Evolutionary conservation across 2,888 invertebrate species (phyloP).

Genomic region (Anorthoa munda): DNA sequence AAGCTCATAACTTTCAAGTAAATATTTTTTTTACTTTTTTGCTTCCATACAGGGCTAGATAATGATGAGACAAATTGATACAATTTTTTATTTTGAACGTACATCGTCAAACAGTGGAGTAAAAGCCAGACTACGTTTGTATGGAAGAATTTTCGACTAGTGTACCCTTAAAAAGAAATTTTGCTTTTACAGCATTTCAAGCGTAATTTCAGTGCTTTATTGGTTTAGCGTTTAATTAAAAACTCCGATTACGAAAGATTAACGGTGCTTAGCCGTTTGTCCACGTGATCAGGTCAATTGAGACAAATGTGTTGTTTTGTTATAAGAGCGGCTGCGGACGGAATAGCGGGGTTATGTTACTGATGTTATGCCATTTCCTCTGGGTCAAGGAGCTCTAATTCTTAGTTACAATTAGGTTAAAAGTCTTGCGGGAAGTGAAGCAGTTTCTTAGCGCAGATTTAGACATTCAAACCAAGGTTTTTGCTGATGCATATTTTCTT

Average conservation of each 20-base stretch:
- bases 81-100: too few species aligned
- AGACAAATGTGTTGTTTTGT: slow-evolving; percentile 28
- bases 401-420: background rate
- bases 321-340: slow-evolving; percentile 11
- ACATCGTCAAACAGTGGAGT: too few species aligned
- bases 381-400: slow-evolving; percentile 22
- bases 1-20: too few species aligned
- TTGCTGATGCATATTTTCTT: too few species aligned
- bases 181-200: slow-evolving; percentile 1
- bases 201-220: slow-evolving; percentile 6
- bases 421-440: slow-evolving; percentile 9
- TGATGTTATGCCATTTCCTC: slow-evolving; percentile 41
- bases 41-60: too few species aligned
- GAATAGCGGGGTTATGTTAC: slow-evolving; percentile 30
- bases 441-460: background rate
- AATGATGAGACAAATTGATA: too few species aligned
- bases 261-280: slow-evolving; percentile 6
- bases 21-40: too few species aligned
- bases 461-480: too few species aligned
- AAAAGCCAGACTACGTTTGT: too few species aligned
- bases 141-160: too few species aligned
- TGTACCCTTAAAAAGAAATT: slow-evolving; percentile 15
- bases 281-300: slow-evolving; percentile 41
- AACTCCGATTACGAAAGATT: slow-evolving; percentile 36
- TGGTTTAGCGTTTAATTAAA: slow-evolving; percentile 37